Evolutionary conservation across 1,140 invertebrate genomes (phyloP), one percentile per base, ranked within the genome.

Genomic region (Hypsibius dujardini): DNA sequence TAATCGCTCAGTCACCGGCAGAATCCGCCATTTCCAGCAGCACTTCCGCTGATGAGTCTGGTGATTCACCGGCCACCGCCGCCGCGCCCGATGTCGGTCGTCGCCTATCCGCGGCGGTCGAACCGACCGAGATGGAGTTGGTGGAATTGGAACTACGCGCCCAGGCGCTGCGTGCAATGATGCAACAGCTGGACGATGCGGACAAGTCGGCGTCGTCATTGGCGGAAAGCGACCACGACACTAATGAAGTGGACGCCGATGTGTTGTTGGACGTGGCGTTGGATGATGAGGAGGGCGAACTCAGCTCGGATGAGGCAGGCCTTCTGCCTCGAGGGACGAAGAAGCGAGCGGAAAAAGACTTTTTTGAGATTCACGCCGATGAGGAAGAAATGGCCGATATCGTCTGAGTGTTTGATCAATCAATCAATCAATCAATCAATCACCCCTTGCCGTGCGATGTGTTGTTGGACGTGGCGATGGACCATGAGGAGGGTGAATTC

Each of bases 101-200:
- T 56, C n/a, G 50, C n/a, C 50, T 0, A 28, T 28, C 28, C n/a
- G n/a, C 50, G 7, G n/a, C 50, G 7, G 62, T 67, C 12, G 62
- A 67, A 3, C 62, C 62, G 40, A 15, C 40, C 12, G 62, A 67
- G 62, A 67, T 67, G 62, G 62, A 67, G 40, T 40, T 67, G 12
- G 62, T 67, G 12, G 62, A 67, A 67, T 42, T 67, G 62, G 62
- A 67, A 42, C 62, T 67, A 7, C 62, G 62, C 40, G 62, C 62
- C 12, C 62, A 67, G 40, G 62, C 62, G 7, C 12, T 67, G 12
- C 62, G 62, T 12, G 62, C 62, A 12, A 15, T 67, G 40, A 67
- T 67, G 62, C 12, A 56, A n/a, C 50, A 56, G 50, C 50, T 56
- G 7, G 50, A 56, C n/a, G 50, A 56, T n/a, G 50, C 50, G 7